These are phyloP conservation scores for Tethea ocularis DNA, from an alignment of 2,888 invertebrate species.

Conservation along the genomic window DNA sequence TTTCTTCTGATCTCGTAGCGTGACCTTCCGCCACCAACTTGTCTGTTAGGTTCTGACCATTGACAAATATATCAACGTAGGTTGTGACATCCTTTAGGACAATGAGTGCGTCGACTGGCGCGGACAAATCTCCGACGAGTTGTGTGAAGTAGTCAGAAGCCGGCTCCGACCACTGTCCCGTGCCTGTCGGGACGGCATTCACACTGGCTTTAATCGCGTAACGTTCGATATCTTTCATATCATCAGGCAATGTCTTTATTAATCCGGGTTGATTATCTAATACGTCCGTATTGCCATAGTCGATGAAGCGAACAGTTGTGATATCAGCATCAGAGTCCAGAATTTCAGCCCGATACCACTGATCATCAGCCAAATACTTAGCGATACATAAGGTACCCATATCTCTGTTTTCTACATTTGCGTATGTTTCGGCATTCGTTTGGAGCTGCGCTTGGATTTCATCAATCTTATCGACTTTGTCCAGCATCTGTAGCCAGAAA, in stretches of 20 bases:
- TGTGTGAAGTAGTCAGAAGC: constrained; percentile 83
- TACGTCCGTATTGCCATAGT: constrained; percentile 91
- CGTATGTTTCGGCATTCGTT: constrained; percentile 76
- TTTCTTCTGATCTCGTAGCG: constrained; percentile 81
- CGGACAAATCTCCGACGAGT: constrained; percentile 76
- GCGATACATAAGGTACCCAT: constrained; percentile 88
- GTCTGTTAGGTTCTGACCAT: constrained; percentile 85
- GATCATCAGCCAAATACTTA: constrained; percentile 91
- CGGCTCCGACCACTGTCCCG: constrained; percentile 86
- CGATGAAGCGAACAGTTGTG: constrained; percentile 90
- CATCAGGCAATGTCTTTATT: constrained; percentile 85
- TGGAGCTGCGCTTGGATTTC: constrained; percentile 87
- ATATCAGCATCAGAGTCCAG: constrained; percentile 91
- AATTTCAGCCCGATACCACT: constrained; percentile 96
- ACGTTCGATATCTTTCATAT: constrained; percentile 80
- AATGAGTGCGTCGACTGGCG: constrained; percentile 76
- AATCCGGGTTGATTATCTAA: constrained; percentile 85
- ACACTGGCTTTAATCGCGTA: constrained; percentile 87
- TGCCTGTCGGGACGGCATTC: constrained; percentile 86
- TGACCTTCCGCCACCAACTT: constrained; percentile 83
- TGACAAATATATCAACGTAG: constrained; percentile 86
- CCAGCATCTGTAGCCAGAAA: constrained; percentile 88
- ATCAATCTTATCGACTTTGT: constrained; percentile 82
- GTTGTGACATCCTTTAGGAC: constrained; percentile 85
- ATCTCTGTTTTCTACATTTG: constrained; percentile 82